Conservation (phyloP, 2,888 invertebrate species). For the Thymelicus sylvestris region DNA sequence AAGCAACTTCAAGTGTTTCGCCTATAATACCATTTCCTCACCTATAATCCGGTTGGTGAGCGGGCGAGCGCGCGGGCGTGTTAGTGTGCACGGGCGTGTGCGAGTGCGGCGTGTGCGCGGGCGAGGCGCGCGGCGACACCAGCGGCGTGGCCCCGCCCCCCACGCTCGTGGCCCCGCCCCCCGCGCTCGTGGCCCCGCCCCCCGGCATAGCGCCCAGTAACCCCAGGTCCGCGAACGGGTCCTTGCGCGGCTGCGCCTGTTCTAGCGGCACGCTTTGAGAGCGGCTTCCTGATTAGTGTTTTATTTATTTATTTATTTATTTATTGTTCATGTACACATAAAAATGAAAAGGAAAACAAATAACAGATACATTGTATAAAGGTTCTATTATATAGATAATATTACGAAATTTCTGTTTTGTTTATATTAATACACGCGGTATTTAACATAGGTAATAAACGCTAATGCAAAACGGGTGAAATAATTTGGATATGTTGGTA, state of each 20-base stretch:
- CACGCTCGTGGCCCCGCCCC: constrained; percentile 37
- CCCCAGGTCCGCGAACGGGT: constrained; percentile 91
- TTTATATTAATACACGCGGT: background rate
- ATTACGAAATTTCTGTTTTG: background rate
- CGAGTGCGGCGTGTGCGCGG: constrained; percentile 62
- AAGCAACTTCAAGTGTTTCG: too few relatives aligned
- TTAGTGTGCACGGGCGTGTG: constrained; percentile 65
- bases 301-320: too few relatives aligned
- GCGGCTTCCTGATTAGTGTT: constrained; percentile 49
- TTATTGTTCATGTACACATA: too few relatives aligned
- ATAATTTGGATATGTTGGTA: too few relatives aligned
- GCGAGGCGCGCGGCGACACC: constrained; percentile 61
- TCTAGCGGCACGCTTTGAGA: constrained; percentile 70
- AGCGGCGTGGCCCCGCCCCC: constrained; percentile 48
- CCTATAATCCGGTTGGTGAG: constrained; percentile 80
- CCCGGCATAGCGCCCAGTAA: constrained; percentile 51
- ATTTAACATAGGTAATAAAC: background rate
- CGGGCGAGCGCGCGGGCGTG: constrained; percentile 69
- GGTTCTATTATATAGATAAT: too few relatives aligned
- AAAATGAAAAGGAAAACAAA: too few relatives aligned
- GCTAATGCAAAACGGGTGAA: too few relatives aligned
- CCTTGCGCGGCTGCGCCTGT: constrained; percentile 81
- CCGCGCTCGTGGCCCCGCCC: constrained; percentile 21
- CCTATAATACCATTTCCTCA: constrained; percentile 41
- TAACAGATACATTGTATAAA: too few relatives aligned